Base-by-base conservation (phyloP, 2,113 vertebrate species). In the Otocyon megalotis region DNA sequence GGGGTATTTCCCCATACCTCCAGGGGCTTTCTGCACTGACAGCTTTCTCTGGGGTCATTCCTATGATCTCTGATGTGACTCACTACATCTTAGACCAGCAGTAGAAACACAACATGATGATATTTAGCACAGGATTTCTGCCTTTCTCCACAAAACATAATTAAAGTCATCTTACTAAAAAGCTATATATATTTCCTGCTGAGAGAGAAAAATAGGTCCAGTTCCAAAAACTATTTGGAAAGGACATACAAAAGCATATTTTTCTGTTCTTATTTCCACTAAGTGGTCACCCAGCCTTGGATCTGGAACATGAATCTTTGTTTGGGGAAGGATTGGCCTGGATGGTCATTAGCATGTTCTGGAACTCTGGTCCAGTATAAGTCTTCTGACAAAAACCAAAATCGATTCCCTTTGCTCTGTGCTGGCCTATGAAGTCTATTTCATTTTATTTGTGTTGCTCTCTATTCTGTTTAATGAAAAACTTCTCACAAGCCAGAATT, bases 391-490 rank as follows among this genome's bases (percentile, higher is more conserved):
- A 58, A 95, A 97, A 98, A 95, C 85, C 32, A 90, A 96, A 83
- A 93, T 22, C 1, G 11, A 50, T 24, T 74, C 79, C 22, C 1
- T 37, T 85, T 96, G 93, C 97, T 97, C 96, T 90, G 96, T 71
- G 80, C 82, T 90, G 97, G 92, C 98, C 98, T 97, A 97, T 98
- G 91, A 98, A 96, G 93, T 83, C 56, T 87, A 97, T 98, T 98
- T 95, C 94, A 90, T 89, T 97, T 97, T 96, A 79, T 96, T 98
- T 94, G 97, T 98, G 97, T 91, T 97, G 71, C 9, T 92, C 81
- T 81, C 65, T 97, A 56, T 98, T 98, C 97, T 97, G 90, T 97
- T 98, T 98, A 98, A 98, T 98, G 96, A 98, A 98, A 98, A 98
- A 98, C 95, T 97, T 98, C 97, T 98, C 93, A 50, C 96, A 67